phyloP scores from a whole-genome alignment of 2,888 invertebrate species.

The Shargacucullia verbasci region DNA sequence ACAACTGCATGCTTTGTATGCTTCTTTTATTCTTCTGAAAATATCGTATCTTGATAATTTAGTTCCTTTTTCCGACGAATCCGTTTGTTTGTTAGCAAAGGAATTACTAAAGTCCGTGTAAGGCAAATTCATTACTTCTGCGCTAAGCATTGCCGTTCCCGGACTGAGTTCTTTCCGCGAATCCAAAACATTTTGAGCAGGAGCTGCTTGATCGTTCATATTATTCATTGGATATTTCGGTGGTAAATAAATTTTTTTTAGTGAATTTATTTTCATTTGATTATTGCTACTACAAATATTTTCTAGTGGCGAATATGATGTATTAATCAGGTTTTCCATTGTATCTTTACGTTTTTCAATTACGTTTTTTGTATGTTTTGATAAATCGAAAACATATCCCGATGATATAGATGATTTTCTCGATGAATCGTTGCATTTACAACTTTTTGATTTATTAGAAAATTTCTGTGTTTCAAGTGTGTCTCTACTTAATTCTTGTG shows the following conservation, averaged over 20 bases:
- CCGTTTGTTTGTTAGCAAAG: constrained; percentile 1
- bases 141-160: constrained; percentile 63
- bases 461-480: too few relatives aligned
- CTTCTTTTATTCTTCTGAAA: constrained; percentile 71
- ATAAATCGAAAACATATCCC: constrained; percentile 5
- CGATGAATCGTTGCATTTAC: too few relatives aligned
- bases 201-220: too few relatives aligned
- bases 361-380: background rate
- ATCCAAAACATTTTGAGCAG: background rate
- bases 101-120: constrained; percentile 56
- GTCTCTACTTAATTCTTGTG: too few relatives aligned
- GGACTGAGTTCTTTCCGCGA: constrained; percentile 34
- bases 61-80: constrained; percentile 4
- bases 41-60: constrained; percentile 64
- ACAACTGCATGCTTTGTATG: constrained; percentile 78
- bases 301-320: background rate
- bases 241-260: constrained; percentile 11
- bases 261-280: background rate
- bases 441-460: too few relatives aligned
- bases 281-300: too few relatives aligned
- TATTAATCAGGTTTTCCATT: background rate
- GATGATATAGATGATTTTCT: background rate
- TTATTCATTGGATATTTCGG: constrained; percentile 5
- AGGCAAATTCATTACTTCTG: constrained; percentile 70
- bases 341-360: background rate